Evolutionary conservation across 2,888 invertebrate species (phyloP), one percentile per base, ranked within the genome.

Genomic region (Bugulina stolonifera): DNA sequence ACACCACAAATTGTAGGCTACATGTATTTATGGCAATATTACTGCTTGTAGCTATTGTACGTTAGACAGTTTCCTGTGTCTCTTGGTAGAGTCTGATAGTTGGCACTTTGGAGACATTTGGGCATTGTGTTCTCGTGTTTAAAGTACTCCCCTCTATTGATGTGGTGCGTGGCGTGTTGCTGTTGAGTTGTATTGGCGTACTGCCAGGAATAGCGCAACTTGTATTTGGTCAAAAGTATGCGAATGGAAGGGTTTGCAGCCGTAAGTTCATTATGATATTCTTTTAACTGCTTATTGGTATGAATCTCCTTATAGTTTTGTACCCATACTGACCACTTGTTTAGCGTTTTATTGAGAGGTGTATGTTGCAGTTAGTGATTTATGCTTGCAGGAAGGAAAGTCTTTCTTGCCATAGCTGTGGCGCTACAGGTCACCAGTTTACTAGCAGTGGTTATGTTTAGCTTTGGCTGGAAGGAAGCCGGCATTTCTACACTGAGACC

Each of bases 171-270:
- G 82, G 81, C 1, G 76, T 81, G 27, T 76, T 82, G 27, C 74
- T 82, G 34, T 80, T 81, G 70, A 78, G 80, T 72, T 80, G 81
- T 25, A 76, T 81, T 1, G 80, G 80, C 73, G 79, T 80, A 69
- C 75, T 83, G 1, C 83, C 83, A 0, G 76, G 78, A 0, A 73
- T 78, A 35, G 32, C 64, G 3, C 27, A 32, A 10, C 27, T 64
- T n/a, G 32, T 64, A 25, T 64, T 64, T 64, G 64, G 64, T n/a
- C 25, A 64, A 34, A 32, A 64, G 32, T 29, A 32, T 27, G 10
- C 5, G 32, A 27, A 27, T 5, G 64, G 29, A 22, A 64, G 25
- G 32, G 2, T 27, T 10, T 5, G 10, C 22, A 14, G 25, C 3
- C 25, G 64, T 64, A n/a, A 14, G 64, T 64, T 22, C 10, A 52